A percentile compares a stretch with the other conserved stretches of the same genome.
These are phyloP conservation scores for Triops longicaudatus DNA, from an alignment of 1,140 invertebrate genomes.

Conservation along the genomic window DNA sequence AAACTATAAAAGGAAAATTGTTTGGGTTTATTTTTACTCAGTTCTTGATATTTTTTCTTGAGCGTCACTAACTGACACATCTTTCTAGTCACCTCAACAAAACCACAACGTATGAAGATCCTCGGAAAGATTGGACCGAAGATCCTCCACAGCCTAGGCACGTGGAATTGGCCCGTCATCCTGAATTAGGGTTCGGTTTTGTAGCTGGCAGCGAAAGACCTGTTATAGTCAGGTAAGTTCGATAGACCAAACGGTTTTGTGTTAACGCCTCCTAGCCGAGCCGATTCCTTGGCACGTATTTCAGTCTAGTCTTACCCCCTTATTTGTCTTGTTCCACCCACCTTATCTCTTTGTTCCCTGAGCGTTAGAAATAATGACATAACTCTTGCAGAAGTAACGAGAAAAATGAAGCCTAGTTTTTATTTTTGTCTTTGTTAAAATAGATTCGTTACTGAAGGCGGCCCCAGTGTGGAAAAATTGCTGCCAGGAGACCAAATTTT, in stretches of 20 bases:
- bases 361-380: too few relatives aligned
- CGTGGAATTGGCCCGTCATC: constrained; percentile 59
- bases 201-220: constrained; percentile 85
- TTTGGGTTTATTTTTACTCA: too few relatives aligned
- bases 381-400: too few relatives aligned
- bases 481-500: constrained; percentile 83
- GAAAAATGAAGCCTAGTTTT: too few relatives aligned
- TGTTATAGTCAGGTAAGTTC: constrained; percentile 67
- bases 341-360: neutral
- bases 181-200: constrained; percentile 80
- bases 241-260: neutral
- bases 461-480: constrained; percentile 78
- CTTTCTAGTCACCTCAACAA: constrained; percentile 75
- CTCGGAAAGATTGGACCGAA: constrained; percentile 54
- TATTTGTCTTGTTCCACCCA: neutral
- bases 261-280: neutral
- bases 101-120: constrained; percentile 78
- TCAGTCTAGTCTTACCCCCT: neutral
- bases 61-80: constrained; percentile 21
- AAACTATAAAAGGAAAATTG: neutral
- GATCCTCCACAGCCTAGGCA: constrained; percentile 63
- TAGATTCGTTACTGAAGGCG: constrained; percentile 69
- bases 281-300: neutral
- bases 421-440: constrained; percentile 28
- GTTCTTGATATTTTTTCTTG: too few relatives aligned